Conservation (phyloP, 2,888 invertebrate genomes). For the Heliconius erato region DNA sequence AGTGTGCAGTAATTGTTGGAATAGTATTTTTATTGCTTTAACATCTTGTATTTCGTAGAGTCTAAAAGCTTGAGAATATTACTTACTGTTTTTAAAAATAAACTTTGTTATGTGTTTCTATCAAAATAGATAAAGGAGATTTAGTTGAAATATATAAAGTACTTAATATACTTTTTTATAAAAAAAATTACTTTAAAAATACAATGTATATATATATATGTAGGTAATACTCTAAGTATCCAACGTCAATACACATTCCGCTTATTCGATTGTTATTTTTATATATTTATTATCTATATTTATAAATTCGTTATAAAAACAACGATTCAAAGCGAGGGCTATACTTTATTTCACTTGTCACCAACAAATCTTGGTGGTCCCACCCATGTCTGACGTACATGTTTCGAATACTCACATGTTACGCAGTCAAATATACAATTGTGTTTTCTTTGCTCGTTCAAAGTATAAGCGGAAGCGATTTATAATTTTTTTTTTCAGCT, state of each 20-base stretch:
- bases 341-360: slow-evolving; percentile 75
- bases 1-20: not conserved
- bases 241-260: not conserved
- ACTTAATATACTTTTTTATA: too few species aligned
- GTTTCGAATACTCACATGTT: slow-evolving; percentile 78
- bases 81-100: too few species aligned
- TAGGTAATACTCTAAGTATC: too few species aligned
- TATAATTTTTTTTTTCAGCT: not conserved
- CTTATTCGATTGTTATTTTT: not conserved
- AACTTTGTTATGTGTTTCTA: too few species aligned
- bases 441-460: slow-evolving; percentile 36
- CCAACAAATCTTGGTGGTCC: slow-evolving; percentile 81
- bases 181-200: too few species aligned
- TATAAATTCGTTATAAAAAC: slow-evolving; percentile 12
- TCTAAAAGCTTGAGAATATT: too few species aligned
- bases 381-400: slow-evolving; percentile 75
- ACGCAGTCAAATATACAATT: slow-evolving; percentile 70
- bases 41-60: too few species aligned
- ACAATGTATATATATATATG: too few species aligned
- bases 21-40: not conserved
- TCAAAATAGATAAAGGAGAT: too few species aligned
- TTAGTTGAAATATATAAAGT: too few species aligned
- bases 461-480: slow-evolving; percentile 20
- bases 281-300: slow-evolving; percentile 8
- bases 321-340: slow-evolving; percentile 58